Conservation (phyloP, 53 echinoderm and acorn worm species). For the Hippasteria phrygiana region DNA sequence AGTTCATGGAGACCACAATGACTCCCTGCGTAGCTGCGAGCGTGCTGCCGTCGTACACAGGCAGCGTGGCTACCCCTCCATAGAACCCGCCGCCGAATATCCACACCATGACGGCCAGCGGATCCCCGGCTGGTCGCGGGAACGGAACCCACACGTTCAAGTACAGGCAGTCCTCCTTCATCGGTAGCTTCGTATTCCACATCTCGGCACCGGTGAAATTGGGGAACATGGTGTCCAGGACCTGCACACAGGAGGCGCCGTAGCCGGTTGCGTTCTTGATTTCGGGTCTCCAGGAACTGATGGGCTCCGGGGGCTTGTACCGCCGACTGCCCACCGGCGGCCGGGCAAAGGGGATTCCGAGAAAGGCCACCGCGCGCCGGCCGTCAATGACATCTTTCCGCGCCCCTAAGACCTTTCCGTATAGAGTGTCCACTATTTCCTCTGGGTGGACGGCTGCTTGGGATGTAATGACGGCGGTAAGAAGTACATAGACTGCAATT, state of each 20-base stretch:
- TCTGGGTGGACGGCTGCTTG: conserved; percentile 32
- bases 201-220: conserved; percentile 80
- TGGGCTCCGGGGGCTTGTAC: conserved; percentile 77
- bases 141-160: conserved; percentile 89
- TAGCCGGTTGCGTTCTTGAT: conserved; percentile 71
- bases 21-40: conserved; percentile 84
- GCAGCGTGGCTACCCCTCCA: conserved; percentile 81
- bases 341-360: conserved; percentile 91
- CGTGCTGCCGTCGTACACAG: conserved; percentile 88
- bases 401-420: conserved; percentile 78
- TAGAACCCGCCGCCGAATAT: conserved; percentile 92
- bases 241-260: conserved; percentile 78
- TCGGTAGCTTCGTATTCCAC: conserved; percentile 87
- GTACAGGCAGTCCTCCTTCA: conserved; percentile 87
- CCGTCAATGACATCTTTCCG: conserved; percentile 66
- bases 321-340: conserved; percentile 76
- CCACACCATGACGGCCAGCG: conserved; percentile 94
- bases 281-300: conserved; percentile 62
- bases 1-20: conserved; percentile 91
- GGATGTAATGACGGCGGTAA: neutral
- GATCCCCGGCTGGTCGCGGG: conserved; percentile 43
- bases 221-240: conserved; percentile 70
- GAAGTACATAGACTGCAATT: neutral
- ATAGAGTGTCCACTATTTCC: conserved; percentile 70
- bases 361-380: conserved; percentile 66